A percentile compares a stretch with the other conserved stretches of the same genome.
Conservation (phyloP, 2,888 invertebrate genomes). For the Argyresthia goedartella region DNA sequence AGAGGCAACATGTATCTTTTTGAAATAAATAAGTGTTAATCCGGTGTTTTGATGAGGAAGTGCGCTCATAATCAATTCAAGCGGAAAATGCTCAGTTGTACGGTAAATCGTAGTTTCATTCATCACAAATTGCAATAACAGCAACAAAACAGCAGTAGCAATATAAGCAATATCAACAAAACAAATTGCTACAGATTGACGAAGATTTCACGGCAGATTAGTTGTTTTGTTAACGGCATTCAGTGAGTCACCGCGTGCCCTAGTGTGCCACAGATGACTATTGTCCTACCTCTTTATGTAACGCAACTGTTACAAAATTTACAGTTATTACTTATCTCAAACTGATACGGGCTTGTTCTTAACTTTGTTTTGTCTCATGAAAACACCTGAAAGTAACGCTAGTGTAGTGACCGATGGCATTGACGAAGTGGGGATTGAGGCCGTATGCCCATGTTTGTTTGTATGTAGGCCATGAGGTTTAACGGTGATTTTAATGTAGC, state of each 20-base stretch:
- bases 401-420: not conserved
- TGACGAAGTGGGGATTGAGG: not conserved
- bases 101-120: too few relatives aligned
- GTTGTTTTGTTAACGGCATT: constrained; percentile 30
- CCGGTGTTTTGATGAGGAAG: too few relatives aligned
- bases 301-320: constrained; percentile 49
- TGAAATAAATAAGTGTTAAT: too few relatives aligned
- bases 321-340: constrained; percentile 36
- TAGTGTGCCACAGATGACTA: constrained; percentile 15
- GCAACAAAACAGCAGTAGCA: not conserved
- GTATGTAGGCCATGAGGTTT: not conserved
- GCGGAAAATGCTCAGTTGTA: too few relatives aligned
- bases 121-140: too few relatives aligned
- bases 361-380: constrained; percentile 31
- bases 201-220: not conserved
- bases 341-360: constrained; percentile 26
- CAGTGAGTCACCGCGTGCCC: constrained; percentile 32
- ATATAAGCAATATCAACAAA: constrained; percentile 4
- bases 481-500: not conserved
- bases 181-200: not conserved
- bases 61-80: too few relatives aligned
- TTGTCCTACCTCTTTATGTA: constrained; percentile 43
- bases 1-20: too few relatives aligned
- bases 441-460: not conserved
- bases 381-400: constrained; percentile 4